Percentiles rank a stretch among this genome's conserved stretches.
phyloP scores from a whole-genome alignment of 2,888 invertebrate genomes.

The Spodoptera picta region DNA sequence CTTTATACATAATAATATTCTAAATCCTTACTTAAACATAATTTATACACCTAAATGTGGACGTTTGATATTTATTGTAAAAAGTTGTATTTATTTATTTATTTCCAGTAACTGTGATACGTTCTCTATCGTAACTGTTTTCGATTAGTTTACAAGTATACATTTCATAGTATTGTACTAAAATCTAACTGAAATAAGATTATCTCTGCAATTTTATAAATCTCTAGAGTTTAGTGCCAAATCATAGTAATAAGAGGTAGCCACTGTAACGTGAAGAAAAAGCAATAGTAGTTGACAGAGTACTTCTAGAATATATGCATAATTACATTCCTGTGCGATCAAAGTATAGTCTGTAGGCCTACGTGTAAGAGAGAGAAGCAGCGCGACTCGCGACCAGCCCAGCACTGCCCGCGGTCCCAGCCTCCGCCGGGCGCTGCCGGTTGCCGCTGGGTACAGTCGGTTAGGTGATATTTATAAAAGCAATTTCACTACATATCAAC shows the following conservation, averaged over 20 bases:
- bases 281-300: slow-evolving; percentile 20
- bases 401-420: background rate
- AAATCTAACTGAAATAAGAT: slow-evolving; percentile 35
- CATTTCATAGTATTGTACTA: slow-evolving; percentile 26
- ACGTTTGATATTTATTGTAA: slow-evolving; percentile 71
- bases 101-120: slow-evolving; percentile 81
- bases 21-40: slow-evolving; percentile 15
- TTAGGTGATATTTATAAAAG: too few relatives aligned
- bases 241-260: slow-evolving; percentile 25
- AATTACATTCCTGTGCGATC: background rate
- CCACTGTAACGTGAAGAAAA: slow-evolving; percentile 2
- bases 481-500: too few relatives aligned
- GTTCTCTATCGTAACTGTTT: slow-evolving; percentile 54
- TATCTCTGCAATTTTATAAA: slow-evolving; percentile 28
- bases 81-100: slow-evolving; percentile 82
- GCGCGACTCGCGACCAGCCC: background rate
- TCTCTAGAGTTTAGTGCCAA: slow-evolving; percentile 48
- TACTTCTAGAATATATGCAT: slow-evolving; percentile 1
- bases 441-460: too few relatives aligned
- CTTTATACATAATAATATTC: background rate
- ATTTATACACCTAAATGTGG: slow-evolving; percentile 39
- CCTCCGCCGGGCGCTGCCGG: background rate
- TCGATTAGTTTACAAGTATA: slow-evolving; percentile 19
- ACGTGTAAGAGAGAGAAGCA: background rate
- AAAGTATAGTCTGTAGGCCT: background rate